A percentile compares a stretch with the other conserved stretches of the same genome.
phyloP scores from a whole-genome alignment of 2,888 invertebrate species.

The Phortica okadai region DNA sequence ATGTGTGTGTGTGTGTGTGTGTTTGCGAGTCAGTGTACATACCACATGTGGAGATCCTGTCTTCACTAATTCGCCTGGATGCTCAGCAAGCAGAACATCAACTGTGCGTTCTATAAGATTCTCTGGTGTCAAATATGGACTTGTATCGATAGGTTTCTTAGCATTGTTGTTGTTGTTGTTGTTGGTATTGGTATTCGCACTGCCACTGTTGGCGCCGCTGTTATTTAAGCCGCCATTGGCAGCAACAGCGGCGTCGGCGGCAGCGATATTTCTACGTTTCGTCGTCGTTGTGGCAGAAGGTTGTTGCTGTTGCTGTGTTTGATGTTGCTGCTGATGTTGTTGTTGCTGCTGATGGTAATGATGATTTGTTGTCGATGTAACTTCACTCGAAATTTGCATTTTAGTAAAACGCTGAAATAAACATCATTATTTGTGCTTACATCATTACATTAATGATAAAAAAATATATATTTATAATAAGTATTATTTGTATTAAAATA shows the following conservation, averaged over 20 bases:
- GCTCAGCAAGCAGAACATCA: slow-evolving; percentile 90
- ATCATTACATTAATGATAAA: too few relatives aligned
- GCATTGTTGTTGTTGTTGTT: slow-evolving; percentile 60
- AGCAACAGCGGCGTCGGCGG: slow-evolving; percentile 30
- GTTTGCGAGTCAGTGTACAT: slow-evolving; percentile 61
- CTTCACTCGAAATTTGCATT: slow-evolving; percentile 90
- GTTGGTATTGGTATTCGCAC: slow-evolving; percentile 55
- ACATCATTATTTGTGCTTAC: not conserved
- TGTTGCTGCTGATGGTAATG: slow-evolving; percentile 75
- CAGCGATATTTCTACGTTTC: slow-evolving; percentile 45
- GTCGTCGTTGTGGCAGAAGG: slow-evolving; percentile 40
- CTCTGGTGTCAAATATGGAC: slow-evolving; percentile 84
- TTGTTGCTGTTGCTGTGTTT: slow-evolving; percentile 47
- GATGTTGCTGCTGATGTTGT: slow-evolving; percentile 56
- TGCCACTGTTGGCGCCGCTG: slow-evolving; percentile 46
- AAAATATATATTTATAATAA: slow-evolving; percentile 10
- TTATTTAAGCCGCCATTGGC: slow-evolving; percentile 48
- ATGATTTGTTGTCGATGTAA: slow-evolving; percentile 82
- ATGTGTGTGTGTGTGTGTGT: too few relatives aligned
- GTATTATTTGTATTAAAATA: not conserved
- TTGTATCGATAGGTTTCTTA: slow-evolving; percentile 70
- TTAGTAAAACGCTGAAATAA: slow-evolving; percentile 35
- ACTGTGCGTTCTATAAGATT: slow-evolving; percentile 89
- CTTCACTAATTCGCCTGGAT: slow-evolving; percentile 93
- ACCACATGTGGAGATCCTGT: slow-evolving; percentile 97